Conservation (phyloP, 2,113 vertebrate species). For the Hyperoodon ampullatus region DNA sequence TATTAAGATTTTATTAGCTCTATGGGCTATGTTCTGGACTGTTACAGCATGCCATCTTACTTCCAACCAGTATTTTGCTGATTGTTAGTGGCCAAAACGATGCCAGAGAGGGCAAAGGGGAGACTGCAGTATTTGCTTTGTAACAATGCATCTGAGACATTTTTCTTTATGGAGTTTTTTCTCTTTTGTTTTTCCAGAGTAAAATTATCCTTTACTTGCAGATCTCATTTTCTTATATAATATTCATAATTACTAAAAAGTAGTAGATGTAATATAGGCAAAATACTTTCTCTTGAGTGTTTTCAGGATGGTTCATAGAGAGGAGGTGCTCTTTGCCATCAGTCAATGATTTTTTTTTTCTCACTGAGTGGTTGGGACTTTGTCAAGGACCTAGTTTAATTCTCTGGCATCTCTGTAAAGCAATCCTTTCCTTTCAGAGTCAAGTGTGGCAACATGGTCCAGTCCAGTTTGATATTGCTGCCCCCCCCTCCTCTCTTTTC, state of each 20-base stretch:
- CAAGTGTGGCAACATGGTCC: background rate
- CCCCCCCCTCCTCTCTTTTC: background rate
- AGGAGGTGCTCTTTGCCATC: background rate
- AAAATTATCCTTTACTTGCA: background rate
- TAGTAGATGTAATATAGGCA: background rate
- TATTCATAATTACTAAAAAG: background rate
- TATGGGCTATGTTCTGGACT: background rate
- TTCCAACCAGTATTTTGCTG: background rate
- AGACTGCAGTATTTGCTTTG: background rate
- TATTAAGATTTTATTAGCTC: background rate
- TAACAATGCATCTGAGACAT: background rate
- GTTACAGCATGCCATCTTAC: background rate
- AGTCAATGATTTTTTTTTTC: background rate
- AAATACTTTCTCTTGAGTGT: background rate
- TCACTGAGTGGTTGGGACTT: background rate
- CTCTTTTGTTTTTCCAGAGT: background rate
- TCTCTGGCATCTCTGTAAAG: background rate
- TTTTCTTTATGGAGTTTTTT: background rate
- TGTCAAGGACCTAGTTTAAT: background rate
- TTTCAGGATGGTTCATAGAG: background rate
- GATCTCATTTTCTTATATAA: conserved; percentile 12
- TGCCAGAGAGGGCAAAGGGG: background rate
- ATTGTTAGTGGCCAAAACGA: background rate
- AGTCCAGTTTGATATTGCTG: background rate
- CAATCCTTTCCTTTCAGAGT: background rate